These are phyloP conservation scores for Danio jaintianensis DNA, from an alignment of 2,797 vertebrate species.

Conservation along the genomic window DNA sequence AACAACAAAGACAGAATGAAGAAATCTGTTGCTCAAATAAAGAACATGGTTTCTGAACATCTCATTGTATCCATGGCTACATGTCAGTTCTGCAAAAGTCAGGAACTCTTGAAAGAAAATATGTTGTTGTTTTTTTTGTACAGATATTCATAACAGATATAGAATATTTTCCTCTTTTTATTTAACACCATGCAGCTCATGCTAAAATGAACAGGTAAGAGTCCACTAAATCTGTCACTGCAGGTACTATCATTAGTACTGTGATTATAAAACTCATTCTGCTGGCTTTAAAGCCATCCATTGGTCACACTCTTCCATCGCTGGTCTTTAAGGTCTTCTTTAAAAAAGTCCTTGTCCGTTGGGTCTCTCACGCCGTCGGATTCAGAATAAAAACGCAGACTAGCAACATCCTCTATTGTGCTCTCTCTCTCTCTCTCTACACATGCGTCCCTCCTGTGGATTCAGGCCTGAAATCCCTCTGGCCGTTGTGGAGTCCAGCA, in stretches of 20 bases:
- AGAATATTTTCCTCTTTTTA: conserved; percentile 55
- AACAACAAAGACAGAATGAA: conserved; percentile 71
- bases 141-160: conserved; percentile 79
- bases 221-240: conserved; percentile 57
- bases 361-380: not conserved
- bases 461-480: conserved; percentile 50
- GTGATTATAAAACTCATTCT: conserved; percentile 47
- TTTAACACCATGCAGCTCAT: conserved; percentile 86
- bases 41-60: conserved; percentile 75
- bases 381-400: conserved; percentile 20
- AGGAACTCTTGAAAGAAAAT: conserved; percentile 83
- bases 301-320: conserved; percentile 24
- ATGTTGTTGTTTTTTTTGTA: conserved; percentile 66
- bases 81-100: conserved; percentile 81
- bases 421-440: conserved; percentile 36
- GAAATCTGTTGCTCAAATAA: conserved; percentile 69
- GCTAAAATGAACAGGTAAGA: conserved; percentile 75
- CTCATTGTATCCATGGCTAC: conserved; percentile 78
- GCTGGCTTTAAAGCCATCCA: conserved; percentile 31
- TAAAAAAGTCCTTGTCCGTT: conserved; percentile 44
- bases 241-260: conserved; percentile 51
- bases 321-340: conserved; percentile 50
- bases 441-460: conserved; percentile 49
- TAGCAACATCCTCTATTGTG: conserved; percentile 40
- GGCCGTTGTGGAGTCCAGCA: conserved; percentile 55